Evolutionary conservation across 2,888 invertebrate species (phyloP), one percentile per base, ranked within the genome.

Genomic region (Mimas tiliae): DNA sequence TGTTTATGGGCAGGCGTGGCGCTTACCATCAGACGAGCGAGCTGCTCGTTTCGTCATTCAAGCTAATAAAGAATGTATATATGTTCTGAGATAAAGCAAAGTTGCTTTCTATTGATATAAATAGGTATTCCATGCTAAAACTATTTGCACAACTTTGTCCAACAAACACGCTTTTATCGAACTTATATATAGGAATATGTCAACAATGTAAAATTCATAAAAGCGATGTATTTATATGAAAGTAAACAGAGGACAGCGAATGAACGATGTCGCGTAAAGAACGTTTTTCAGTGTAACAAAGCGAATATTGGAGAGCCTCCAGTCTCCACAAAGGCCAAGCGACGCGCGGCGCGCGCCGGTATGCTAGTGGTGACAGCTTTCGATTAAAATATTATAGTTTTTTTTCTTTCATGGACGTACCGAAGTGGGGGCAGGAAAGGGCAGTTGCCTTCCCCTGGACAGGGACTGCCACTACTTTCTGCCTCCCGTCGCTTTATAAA

Each of bases 241-340:
- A 79, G 84, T 84, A 89, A 89, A 90, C 87, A 77, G 78, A 80
- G 77, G 76, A 80, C 81, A 83, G 80, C 84, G 81, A 81, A 79
- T 77, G 78, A 71, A 76, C 78, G 79, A 73, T 74, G 79, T 77
- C 83, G 81, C 77, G 77, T 74, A 79, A 77, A 82, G 88, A 84
- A 87, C 84, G 83, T 89, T 88, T 88, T 90, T 84, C 90, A 84
- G 84, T 84, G 89, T 91, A 93, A 93, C 93, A 92, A 92, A 93
- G 93, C 90, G 93, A 93, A 90, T 93, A 93, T 93, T 91, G 91
- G 91, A 93, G 92, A 88, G 89, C 81, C 84, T 85, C 85, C 89
- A 88, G 89, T 81, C 84, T 85, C 85, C 89, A 90, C 90, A 92
- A 92, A 92, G 93, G 90, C 86, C 88, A 87, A 71, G 80, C 78